Evolutionary conservation across 2,113 vertebrate species (phyloP).

Genomic region (Ornithorhynchus anatinus): DNA sequence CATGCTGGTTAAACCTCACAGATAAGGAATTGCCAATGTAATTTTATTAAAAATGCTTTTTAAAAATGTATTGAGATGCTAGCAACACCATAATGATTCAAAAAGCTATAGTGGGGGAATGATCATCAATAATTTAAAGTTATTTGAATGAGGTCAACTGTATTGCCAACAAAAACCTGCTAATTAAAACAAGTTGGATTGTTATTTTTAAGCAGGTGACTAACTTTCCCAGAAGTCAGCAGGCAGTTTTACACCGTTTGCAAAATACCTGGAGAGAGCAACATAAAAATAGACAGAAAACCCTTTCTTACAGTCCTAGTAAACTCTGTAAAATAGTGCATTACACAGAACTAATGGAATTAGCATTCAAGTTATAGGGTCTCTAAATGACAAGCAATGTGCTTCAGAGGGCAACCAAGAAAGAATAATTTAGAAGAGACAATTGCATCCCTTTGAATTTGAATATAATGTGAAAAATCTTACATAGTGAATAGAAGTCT

Average conservation of each 20-base stretch:
- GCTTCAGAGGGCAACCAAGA: constrained; percentile 32
- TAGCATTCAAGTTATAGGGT: constrained; percentile 36
- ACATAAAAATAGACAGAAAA: constrained; percentile 16
- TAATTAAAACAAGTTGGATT: constrained; percentile 53
- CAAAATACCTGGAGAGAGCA: neutral
- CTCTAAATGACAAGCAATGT: constrained; percentile 19
- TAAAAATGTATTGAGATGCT: constrained; percentile 13
- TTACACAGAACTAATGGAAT: constrained; percentile 54
- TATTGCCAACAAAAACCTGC: constrained; percentile 42
- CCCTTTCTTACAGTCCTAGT: too few relatives aligned
- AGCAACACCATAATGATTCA: constrained; percentile 36
- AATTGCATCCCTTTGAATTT: too few relatives aligned
- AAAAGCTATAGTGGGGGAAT: constrained; percentile 21
- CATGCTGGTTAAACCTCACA: constrained; percentile 27
- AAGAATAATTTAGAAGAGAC: too few relatives aligned
- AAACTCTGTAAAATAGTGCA: constrained; percentile 49
- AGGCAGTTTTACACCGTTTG: constrained; percentile 14
- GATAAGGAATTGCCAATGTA: neutral
- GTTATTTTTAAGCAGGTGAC: constrained; percentile 51
- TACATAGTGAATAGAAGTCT: too few relatives aligned
- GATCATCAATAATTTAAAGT: constrained; percentile 43
- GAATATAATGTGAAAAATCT: too few relatives aligned
- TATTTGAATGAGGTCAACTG: constrained; percentile 17
- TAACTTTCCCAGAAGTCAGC: constrained; percentile 43
- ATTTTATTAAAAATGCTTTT: constrained; percentile 39